Evolutionary conservation across 1,140 invertebrate species (phyloP).

Genomic region (Zaprionus capensis): DNA sequence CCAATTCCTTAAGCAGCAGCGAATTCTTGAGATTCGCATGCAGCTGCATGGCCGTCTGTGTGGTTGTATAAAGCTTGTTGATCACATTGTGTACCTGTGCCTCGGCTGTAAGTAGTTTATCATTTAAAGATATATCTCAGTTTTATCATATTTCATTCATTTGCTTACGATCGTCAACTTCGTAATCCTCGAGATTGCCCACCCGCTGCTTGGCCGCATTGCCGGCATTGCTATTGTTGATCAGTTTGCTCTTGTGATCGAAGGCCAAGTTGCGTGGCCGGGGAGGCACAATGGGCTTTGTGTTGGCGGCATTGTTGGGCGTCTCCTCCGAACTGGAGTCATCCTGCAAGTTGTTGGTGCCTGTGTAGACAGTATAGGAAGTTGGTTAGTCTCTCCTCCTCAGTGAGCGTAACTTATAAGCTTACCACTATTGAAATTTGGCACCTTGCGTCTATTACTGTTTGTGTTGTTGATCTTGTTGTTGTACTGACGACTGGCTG

Average conservation of each 20-base stretch:
- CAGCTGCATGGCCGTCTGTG: constrained; percentile 80
- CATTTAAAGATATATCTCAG: neutral
- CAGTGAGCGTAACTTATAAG: neutral
- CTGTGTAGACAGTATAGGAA: constrained; percentile 84
- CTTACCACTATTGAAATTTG: constrained; percentile 88
- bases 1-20: constrained; percentile 85
- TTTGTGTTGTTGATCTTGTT: constrained; percentile 73
- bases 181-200: constrained; percentile 58
- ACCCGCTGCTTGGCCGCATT: constrained; percentile 56
- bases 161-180: constrained; percentile 74
- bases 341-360: constrained; percentile 85
- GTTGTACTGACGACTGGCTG: constrained; percentile 73
- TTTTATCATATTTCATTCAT: neutral
- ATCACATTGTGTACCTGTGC: constrained; percentile 84
- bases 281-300: constrained; percentile 87
- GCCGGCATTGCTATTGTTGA: constrained; percentile 49
- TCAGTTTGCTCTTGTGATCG: constrained; percentile 79
- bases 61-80: constrained; percentile 82
- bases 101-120: constrained; percentile 57
- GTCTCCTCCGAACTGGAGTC: constrained; percentile 91
- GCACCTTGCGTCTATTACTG: constrained; percentile 86
- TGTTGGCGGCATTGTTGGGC: constrained; percentile 84
- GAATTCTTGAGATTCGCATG: constrained; percentile 82
- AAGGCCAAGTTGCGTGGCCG: constrained; percentile 85
- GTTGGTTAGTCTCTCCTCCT: neutral